phyloP scores from a whole-genome alignment of 2,113 vertebrate species.

The Podarcis cretensis region DNA sequence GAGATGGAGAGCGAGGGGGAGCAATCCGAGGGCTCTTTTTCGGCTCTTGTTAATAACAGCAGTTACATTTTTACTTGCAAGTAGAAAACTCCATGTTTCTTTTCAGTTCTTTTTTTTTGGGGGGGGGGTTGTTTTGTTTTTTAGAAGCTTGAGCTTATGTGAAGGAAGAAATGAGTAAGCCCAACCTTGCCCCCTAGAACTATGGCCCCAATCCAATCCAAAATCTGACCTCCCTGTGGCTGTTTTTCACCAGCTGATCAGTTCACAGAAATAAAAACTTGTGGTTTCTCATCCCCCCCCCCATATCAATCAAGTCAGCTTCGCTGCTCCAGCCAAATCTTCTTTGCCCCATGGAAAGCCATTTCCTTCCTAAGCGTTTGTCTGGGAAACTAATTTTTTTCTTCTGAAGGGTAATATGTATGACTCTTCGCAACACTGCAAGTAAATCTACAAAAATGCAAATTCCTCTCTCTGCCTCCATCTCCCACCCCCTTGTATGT shows the following conservation, averaged over 20 bases:
- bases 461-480: not conserved
- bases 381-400: not conserved
- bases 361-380: not conserved
- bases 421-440: not conserved
- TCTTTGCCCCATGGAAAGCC: not conserved
- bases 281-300: not conserved
- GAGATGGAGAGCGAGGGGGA: no score
- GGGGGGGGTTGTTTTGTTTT: no score
- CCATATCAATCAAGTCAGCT: not conserved
- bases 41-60: no score
- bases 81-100: no score
- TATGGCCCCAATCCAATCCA: not conserved
- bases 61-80: no score
- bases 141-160: no score
- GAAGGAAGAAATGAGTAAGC: not conserved
- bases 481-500: not conserved
- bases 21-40: no score
- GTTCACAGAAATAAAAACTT: not conserved
- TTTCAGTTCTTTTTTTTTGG: no score
- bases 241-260: not conserved
- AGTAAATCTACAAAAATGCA: not conserved
- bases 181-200: not conserved
- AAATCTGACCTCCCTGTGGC: not conserved
- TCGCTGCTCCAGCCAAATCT: not conserved
- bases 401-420: constrained; percentile 1